These are phyloP conservation scores for Agrotis ipsilon DNA, from an alignment of 2,888 invertebrate species.

Conservation along the genomic window DNA sequence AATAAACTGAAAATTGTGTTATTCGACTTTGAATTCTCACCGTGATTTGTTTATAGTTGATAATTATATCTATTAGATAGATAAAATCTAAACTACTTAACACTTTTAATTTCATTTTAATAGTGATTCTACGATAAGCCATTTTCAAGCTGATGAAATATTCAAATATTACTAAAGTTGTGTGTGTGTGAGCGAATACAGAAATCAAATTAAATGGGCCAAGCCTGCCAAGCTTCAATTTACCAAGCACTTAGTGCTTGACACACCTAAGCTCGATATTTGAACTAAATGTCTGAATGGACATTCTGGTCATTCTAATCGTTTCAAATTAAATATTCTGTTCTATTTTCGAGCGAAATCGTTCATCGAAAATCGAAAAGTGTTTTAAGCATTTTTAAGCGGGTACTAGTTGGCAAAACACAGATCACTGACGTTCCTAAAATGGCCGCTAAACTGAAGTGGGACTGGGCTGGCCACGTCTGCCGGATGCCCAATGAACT, in stretches of 20 bases:
- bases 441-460: no score
- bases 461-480: no score
- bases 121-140: conserved; percentile 23
- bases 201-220: conserved; percentile 19
- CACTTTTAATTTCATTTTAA: conserved; percentile 3
- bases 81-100: conserved; percentile 32
- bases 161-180: conserved; percentile 41
- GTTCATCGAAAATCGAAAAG: no score
- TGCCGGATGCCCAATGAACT: no score
- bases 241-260: conserved; percentile 23
- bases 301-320: conserved; percentile 3
- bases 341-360: not conserved
- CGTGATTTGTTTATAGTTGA: not conserved
- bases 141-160: conserved; percentile 28
- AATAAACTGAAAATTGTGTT: not conserved
- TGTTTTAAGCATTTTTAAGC: no score
- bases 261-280: conserved; percentile 10
- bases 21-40: not conserved
- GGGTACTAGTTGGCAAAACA: no score
- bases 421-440: no score
- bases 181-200: not conserved
- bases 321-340: conserved; percentile 12
- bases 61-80: not conserved
- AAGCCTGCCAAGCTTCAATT: conserved; percentile 11
- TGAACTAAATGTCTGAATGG: conserved; percentile 1